phyloP scores from a whole-genome alignment of 2,797 vertebrate species.

The Coilia nasus region DNA sequence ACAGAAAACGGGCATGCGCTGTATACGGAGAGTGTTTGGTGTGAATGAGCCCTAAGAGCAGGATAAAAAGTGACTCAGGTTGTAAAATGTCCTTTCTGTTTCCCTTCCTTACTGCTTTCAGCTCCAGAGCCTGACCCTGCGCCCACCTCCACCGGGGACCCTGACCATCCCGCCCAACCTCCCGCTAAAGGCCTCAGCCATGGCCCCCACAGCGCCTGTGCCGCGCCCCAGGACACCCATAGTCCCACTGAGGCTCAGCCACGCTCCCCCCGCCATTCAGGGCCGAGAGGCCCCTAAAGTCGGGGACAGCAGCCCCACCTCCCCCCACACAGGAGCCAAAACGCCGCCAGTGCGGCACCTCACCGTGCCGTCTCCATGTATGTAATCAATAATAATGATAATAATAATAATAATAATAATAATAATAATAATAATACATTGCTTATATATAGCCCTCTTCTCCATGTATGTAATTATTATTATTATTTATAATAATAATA shows the following conservation, averaged over 20 bases:
- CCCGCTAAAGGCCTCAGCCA: slow-evolving; percentile 82
- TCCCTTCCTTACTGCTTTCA: slow-evolving; percentile 53
- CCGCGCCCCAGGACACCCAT: slow-evolving; percentile 79
- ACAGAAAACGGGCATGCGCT: too few relatives aligned
- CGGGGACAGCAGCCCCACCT: slow-evolving; percentile 55
- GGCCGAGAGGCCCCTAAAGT: slow-evolving; percentile 43
- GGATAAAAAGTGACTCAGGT: too few relatives aligned
- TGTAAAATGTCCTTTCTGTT: background rate
- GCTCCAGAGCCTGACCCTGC: slow-evolving; percentile 92
- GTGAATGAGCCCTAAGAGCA: too few relatives aligned
- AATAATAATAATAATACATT: too few relatives aligned
- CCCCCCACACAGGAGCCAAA: slow-evolving; percentile 48
- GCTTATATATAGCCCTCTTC: too few relatives aligned
- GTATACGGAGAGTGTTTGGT: too few relatives aligned
- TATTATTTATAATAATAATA: too few relatives aligned
- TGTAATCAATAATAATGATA: slow-evolving; percentile 48
- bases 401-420: too few relatives aligned
- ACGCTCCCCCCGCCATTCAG: slow-evolving; percentile 56
- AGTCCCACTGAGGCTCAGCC: slow-evolving; percentile 71
- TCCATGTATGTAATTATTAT: background rate
- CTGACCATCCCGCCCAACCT: slow-evolving; percentile 88
- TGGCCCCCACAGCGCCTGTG: slow-evolving; percentile 77
- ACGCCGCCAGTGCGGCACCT: slow-evolving; percentile 67
- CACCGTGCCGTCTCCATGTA: slow-evolving; percentile 76
- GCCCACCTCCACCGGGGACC: slow-evolving; percentile 85